phyloP scores from a whole-genome alignment of 2,113 vertebrate species.

The Pachycephala philippinensis region DNA sequence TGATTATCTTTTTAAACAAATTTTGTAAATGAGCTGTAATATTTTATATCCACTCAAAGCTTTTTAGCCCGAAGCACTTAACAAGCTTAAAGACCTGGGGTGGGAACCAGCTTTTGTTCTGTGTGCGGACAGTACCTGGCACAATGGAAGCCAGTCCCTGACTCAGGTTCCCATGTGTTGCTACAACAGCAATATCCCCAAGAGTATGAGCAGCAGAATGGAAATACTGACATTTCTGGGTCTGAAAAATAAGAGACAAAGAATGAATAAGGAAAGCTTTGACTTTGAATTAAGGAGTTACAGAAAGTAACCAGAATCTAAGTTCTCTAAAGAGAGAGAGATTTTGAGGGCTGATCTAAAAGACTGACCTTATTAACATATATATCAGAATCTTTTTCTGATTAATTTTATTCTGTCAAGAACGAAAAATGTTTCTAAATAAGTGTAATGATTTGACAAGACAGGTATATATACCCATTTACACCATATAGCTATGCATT shows the following conservation, averaged over 20 bases:
- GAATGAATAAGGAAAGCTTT: neutral
- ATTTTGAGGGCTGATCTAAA: neutral
- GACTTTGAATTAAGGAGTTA: neutral
- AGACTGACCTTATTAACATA: neutral
- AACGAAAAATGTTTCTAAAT: neutral
- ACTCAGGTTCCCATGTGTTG: neutral
- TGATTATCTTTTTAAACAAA: slow-evolving; percentile 55
- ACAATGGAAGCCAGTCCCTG: neutral
- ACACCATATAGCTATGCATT: neutral
- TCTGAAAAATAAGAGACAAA: neutral
- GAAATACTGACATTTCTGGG: slow-evolving; percentile 8
- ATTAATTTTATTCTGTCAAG: neutral
- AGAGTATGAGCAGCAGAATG: neutral
- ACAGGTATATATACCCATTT: neutral
- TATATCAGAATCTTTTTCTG: neutral
- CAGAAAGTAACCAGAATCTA: neutral
- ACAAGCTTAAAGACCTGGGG: slow-evolving; percentile 16
- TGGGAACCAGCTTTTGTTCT: slow-evolving; percentile 5
- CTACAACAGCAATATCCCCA: neutral
- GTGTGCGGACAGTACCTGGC: neutral
- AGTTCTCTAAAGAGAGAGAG: neutral
- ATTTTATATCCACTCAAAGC: slow-evolving; percentile 47
- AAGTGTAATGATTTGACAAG: neutral
- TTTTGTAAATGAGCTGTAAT: slow-evolving; percentile 39
- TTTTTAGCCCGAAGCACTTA: slow-evolving; percentile 31